Percentiles rank a stretch among this genome's conserved stretches.
These are phyloP conservation scores for Acholoe squamosa DNA, from an alignment of 2,888 invertebrate genomes.

Conservation along the genomic window DNA sequence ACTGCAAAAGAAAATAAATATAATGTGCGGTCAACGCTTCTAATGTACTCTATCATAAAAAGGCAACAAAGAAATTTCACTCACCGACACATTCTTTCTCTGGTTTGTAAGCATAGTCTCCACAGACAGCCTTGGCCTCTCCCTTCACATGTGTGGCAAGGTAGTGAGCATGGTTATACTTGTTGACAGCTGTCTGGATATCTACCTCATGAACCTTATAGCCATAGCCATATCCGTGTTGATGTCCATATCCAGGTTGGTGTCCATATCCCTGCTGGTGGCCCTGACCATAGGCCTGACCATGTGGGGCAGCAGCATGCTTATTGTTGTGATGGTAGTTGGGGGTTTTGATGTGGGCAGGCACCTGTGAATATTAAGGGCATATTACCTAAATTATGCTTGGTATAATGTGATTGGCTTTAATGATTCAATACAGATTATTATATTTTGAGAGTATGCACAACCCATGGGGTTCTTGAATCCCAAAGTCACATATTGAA, in stretches of 20 bases:
- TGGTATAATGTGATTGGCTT: no score
- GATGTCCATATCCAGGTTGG: not conserved
- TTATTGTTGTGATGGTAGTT: not conserved
- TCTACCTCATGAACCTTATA: constrained; percentile 50
- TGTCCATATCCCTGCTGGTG: not conserved
- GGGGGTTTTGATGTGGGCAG: not conserved
- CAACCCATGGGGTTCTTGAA: no score
- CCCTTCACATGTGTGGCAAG: constrained; percentile 40
- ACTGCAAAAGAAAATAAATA: no score
- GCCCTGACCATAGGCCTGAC: not conserved
- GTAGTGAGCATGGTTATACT: constrained; percentile 48
- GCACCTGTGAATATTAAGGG: not conserved
- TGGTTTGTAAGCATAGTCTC: constrained; percentile 33
- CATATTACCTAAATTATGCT: no score
- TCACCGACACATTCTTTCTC: not conserved
- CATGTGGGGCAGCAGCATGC: constrained; percentile 34
- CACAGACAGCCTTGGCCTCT: constrained; percentile 30
- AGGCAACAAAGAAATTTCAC: not conserved
- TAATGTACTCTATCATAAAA: no score
- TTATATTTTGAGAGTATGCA: no score
- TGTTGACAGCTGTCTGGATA: constrained; percentile 37
- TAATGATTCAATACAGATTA: no score
- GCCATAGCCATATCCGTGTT: not conserved
- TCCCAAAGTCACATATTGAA: no score
- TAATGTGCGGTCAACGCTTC: no score